A percentile compares a stretch with the other conserved stretches of the same genome.
These are phyloP conservation scores for Motacilla alba DNA, from an alignment of 2,113 vertebrate species.

Conservation along the genomic window DNA sequence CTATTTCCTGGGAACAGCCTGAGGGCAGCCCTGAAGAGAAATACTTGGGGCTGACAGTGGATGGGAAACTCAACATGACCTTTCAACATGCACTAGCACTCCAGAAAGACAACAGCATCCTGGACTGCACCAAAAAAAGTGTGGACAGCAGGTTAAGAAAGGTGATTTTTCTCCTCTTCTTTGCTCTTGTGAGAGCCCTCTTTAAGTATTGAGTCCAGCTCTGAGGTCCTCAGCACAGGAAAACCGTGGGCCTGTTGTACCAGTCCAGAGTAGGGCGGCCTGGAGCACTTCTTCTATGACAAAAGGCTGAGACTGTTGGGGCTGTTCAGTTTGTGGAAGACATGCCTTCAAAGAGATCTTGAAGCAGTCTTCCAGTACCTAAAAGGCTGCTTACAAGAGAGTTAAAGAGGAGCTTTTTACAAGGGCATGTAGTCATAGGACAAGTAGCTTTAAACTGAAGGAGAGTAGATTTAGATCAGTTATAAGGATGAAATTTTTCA, in stretches of 20 bases:
- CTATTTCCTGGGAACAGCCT: background rate
- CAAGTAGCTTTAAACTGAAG: background rate
- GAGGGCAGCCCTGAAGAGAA: background rate
- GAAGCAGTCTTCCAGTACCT: background rate
- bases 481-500: background rate
- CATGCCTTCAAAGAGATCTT: background rate
- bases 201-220: background rate
- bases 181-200: background rate
- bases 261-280: background rate
- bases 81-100: fast-evolving
- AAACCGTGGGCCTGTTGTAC: background rate
- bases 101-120: background rate
- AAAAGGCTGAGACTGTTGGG: background rate
- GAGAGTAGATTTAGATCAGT: background rate
- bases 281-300: background rate
- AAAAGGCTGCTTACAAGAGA: background rate
- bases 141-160: background rate
- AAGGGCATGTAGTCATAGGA: background rate
- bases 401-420: background rate
- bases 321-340: background rate
- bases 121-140: background rate
- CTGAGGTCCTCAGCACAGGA: background rate
- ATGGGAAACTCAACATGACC: background rate
- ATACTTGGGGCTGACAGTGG: background rate
- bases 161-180: background rate